Evolutionary conservation across 2,797 vertebrate species (phyloP), one percentile per base, ranked within the genome.

Genomic region (Sparidentex hasta): DNA sequence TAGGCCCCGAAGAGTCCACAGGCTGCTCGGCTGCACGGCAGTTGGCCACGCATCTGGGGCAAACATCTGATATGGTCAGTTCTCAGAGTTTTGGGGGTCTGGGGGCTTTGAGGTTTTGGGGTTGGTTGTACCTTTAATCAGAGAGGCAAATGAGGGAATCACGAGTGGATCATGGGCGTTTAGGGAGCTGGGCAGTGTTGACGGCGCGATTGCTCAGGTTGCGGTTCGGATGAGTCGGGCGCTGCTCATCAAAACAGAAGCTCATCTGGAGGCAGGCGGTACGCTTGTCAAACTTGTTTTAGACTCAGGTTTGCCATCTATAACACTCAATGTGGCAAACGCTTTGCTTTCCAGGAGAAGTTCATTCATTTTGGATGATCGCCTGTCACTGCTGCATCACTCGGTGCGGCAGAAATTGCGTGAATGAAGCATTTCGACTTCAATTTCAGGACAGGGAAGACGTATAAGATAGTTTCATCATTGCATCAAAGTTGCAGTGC

Each of bases 11-110:
- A 83, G 86, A 80, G 79, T 85, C 81, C 73, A 72, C 85, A 58
- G 79, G 75, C 82, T 63, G 86, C 72, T 72, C 70, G 76, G 78
- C 78, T 57, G 62, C 80, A 43, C 59, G 65, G 84, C 82, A 73
- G 73, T 84, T 23, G 85, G 90, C 88, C 82, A 80, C 87, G 82
- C 87, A 90, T 92, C 91, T 92, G 88, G 89, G 87, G 72, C 81
- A 78, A 87, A 82, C 91, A 89, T 94, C 90, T 90, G 88, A 92
- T 81, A 84, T 84, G 89, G 87, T 77, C 87, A 78, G 63, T 59
- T 88, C 84, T 76, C 69, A 82, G 81, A 73, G 74, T 72, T 78
- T 78, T 62, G 23, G 72, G 65, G 78, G 50, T 55, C 83, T 77
- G 27, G 76, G 72, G 64, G 73, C 67, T 76, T 65, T 76, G 88